Conservation (phyloP, 2,797 vertebrate genomes). For the Tangara arthus region DNA sequence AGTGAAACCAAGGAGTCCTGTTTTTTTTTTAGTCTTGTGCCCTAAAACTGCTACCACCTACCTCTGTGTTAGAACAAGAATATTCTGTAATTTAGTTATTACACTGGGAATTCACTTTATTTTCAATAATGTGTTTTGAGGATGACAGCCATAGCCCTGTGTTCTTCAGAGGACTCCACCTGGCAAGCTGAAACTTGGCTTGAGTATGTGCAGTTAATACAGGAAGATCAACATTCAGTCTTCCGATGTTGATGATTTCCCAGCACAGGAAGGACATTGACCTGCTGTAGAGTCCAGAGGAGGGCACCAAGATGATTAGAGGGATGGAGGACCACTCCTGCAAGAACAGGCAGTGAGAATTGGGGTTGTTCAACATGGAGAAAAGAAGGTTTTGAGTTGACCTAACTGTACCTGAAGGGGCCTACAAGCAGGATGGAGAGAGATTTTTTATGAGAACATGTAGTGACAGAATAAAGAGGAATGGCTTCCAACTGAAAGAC, state of each 20-base stretch:
- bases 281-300: not conserved
- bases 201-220: not conserved
- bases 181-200: conserved; percentile 8
- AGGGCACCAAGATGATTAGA: not conserved
- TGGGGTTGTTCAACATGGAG: not conserved
- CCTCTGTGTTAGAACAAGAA: not conserved
- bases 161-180: not conserved
- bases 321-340: not conserved
- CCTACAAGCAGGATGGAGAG: not conserved
- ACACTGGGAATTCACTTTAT: not conserved
- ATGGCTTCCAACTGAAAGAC: not conserved
- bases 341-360: not conserved
- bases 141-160: not conserved
- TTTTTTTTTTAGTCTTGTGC: not conserved
- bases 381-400: not conserved
- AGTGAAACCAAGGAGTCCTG: not conserved
- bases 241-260: conserved; percentile 9
- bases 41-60: not conserved
- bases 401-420: not conserved
- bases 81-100: not conserved
- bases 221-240: not conserved
- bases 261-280: not conserved
- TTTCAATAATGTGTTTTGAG: not conserved
- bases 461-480: not conserved
- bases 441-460: not conserved